A percentile compares a stretch with the other conserved stretches of the same genome.
phyloP scores from a whole-genome alignment of 2,113 vertebrate genomes.

The Hemicordylus capensis region DNA sequence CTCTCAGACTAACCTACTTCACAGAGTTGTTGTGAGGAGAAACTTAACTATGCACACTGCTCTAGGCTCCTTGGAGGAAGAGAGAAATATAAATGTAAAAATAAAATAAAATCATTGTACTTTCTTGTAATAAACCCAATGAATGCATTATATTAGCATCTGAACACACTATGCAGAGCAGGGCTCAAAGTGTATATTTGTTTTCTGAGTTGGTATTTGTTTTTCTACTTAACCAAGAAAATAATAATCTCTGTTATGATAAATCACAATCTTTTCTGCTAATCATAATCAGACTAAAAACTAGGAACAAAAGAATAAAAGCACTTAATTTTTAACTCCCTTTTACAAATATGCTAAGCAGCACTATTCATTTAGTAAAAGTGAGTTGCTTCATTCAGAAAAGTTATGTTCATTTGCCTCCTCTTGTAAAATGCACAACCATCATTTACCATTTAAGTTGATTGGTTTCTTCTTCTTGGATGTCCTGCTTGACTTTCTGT shows the following conservation, averaged over 20 bases:
- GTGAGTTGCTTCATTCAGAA: not conserved
- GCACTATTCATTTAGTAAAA: not conserved
- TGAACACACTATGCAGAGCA: not conserved
- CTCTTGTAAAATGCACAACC: not conserved
- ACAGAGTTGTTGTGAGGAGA: too few species aligned
- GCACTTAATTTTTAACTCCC: not conserved
- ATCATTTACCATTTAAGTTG: constrained; percentile 81
- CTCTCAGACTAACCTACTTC: too few species aligned
- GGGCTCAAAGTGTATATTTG: not conserved
- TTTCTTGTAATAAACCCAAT: not conserved
- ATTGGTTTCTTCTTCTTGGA: constrained; percentile 78
- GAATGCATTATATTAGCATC: not conserved
- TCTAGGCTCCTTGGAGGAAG: too few species aligned
- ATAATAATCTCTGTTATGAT: not conserved
- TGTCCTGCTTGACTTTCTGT: constrained; percentile 78
- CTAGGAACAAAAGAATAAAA: not conserved
- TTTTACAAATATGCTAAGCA: rapidly evolving
- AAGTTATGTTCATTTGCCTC: not conserved
- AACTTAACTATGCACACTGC: too few species aligned
- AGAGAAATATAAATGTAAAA: too few species aligned
- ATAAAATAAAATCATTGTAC: too few species aligned
- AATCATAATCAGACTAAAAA: not conserved
- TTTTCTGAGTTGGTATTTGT: not conserved
- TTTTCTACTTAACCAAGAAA: not conserved
- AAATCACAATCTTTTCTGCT: not conserved